Conservation (phyloP, 2,113 vertebrate genomes). For the Anoplopoma fimbria region DNA sequence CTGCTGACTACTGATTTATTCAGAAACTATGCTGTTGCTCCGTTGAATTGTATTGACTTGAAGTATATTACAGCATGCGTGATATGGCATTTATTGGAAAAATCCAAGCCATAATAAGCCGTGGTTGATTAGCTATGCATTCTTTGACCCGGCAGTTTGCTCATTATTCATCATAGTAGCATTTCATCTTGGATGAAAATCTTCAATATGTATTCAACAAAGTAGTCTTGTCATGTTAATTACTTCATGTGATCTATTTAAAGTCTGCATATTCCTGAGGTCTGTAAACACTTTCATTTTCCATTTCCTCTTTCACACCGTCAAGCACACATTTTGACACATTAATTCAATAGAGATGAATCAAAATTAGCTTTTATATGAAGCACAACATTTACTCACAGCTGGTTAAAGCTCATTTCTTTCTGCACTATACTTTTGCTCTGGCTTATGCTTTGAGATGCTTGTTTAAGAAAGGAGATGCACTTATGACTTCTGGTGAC, state of each 20-base stretch:
- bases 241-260: background rate
- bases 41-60: slow-evolving; percentile 25
- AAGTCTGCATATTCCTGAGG: background rate
- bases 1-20: slow-evolving; percentile 61
- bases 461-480: too few species aligned
- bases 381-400: background rate
- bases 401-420: background rate
- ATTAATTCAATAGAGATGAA: background rate
- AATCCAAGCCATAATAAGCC: slow-evolving; percentile 4
- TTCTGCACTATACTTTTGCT: too few species aligned
- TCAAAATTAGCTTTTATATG: background rate
- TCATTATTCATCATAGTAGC: background rate
- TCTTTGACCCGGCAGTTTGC: background rate
- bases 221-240: background rate
- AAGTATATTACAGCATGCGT: slow-evolving; percentile 25
- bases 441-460: too few species aligned
- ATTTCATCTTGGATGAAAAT: slow-evolving; percentile 9
- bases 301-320: background rate
- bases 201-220: background rate
- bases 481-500: too few species aligned
- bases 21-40: slow-evolving; percentile 30
- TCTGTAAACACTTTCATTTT: background rate
- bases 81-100: slow-evolving; percentile 32
- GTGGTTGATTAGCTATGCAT: slow-evolving; percentile 8
- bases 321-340: background rate